These are phyloP conservation scores for Agrotis segetum DNA, from an alignment of 2,888 invertebrate genomes.

Conservation along the genomic window DNA sequence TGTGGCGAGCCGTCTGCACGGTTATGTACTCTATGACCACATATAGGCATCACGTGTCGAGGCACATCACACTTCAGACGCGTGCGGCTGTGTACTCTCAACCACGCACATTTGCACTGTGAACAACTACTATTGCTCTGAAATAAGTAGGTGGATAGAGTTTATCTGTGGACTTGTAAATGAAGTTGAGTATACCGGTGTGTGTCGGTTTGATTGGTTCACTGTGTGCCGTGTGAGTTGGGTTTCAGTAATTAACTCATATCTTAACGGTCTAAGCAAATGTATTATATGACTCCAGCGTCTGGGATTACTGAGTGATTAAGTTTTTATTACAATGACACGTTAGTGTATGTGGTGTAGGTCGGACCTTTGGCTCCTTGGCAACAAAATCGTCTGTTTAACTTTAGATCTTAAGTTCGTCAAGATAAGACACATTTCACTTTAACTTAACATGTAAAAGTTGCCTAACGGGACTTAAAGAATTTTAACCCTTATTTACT, in stretches of 20 bases:
- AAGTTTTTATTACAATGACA: conserved; percentile 37
- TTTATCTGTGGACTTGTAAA: background rate
- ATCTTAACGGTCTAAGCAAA: conserved; percentile 52
- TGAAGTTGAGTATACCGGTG: conserved; percentile 54
- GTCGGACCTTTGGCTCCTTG: conserved; percentile 12
- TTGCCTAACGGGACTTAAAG: too few species aligned
- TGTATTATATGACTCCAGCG: conserved; percentile 42
- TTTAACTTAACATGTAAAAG: background rate
- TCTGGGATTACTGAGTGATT: conserved; percentile 45
- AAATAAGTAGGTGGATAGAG: conserved; percentile 8
- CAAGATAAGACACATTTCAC: background rate
- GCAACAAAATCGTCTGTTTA: conserved; percentile 4
- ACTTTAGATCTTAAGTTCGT: background rate
- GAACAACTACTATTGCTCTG: conserved; percentile 15
- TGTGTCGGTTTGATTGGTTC: conserved; percentile 60
- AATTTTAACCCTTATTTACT: background rate
- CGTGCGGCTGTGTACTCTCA: conserved; percentile 67
- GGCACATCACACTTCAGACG: conserved; percentile 74
- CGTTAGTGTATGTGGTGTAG: conserved; percentile 23
- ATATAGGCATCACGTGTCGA: conserved; percentile 73
- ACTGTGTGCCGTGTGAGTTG: conserved; percentile 56
- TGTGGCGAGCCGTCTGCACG: conserved; percentile 53
- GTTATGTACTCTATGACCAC: conserved; percentile 68
- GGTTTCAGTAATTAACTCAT: conserved; percentile 69
- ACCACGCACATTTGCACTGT: conserved; percentile 1